These are phyloP conservation scores for Cochlearius cochlearius DNA, from an alignment of 2,113 vertebrate species.

Conservation along the genomic window DNA sequence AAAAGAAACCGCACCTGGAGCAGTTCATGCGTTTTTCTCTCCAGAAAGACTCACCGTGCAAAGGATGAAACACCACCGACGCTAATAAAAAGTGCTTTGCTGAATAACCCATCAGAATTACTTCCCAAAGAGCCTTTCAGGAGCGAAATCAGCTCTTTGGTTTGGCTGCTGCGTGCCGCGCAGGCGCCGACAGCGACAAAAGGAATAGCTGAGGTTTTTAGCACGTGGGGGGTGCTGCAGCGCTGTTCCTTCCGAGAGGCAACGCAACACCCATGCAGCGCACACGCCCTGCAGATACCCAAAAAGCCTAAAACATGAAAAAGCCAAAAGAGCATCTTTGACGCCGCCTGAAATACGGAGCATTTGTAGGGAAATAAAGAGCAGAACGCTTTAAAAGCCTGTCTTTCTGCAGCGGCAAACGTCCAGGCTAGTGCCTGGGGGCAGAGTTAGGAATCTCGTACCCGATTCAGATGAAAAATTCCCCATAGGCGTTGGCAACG, in stretches of 20 bases:
- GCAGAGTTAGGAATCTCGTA: rapidly evolving
- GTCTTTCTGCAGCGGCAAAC: not conserved
- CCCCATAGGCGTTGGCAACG: rapidly evolving
- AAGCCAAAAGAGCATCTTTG: not conserved
- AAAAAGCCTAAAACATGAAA: not conserved
- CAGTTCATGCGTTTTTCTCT: not conserved
- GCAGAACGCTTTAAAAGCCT: not conserved
- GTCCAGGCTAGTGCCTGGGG: not conserved
- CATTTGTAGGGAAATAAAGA: not conserved
- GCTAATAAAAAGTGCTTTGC: not conserved
- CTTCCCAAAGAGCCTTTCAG: not conserved
- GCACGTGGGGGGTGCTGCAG: not conserved
- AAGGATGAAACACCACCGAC: not conserved
- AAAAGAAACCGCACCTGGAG: not conserved
- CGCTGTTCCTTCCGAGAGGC: not conserved
- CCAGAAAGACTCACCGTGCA: not conserved
- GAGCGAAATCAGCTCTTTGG: not conserved
- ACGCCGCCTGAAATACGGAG: not conserved
- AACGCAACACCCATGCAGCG: not conserved
- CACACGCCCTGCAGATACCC: not conserved
- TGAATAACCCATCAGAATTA: not conserved
- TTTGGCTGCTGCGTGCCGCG: not conserved
- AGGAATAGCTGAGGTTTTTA: not conserved
- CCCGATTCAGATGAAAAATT: not conserved
- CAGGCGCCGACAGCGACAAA: not conserved